phyloP scores from a whole-genome alignment of 2,797 vertebrate species.

The Anguilla obscura region DNA sequence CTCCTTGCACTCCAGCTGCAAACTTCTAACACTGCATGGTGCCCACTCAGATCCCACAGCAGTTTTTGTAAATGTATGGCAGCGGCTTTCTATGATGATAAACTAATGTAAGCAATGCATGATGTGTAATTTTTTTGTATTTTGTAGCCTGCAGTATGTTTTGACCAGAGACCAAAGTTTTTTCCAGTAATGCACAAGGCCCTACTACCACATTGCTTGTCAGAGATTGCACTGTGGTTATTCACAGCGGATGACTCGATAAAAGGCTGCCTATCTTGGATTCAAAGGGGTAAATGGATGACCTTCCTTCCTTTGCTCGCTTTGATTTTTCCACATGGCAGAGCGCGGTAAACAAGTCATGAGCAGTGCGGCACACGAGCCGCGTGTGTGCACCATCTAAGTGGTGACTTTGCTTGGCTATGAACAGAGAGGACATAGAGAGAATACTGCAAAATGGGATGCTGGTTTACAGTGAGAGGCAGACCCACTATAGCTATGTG shows the following conservation, averaged over 20 bases:
- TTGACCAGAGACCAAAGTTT: too few species aligned
- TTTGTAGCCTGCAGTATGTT: neutral
- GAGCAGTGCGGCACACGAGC: conserved; percentile 13
- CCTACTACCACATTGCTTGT: conserved; percentile 14
- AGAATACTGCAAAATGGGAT: conserved; percentile 41
- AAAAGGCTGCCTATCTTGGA: conserved; percentile 37
- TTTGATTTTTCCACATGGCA: conserved; percentile 35
- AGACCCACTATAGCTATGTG: conserved; percentile 38
- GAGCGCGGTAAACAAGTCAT: conserved; percentile 20
- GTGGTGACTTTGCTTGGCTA: conserved; percentile 36
- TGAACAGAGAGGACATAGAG: conserved; percentile 42
- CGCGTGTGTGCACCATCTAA: conserved; percentile 32
- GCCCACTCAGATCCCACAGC: neutral
- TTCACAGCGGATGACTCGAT: conserved; percentile 38
- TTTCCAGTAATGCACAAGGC: neutral
- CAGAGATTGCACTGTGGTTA: conserved; percentile 39
- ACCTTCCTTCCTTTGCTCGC: conserved; percentile 27
- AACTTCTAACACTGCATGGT: neutral
- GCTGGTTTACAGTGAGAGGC: conserved; percentile 40
- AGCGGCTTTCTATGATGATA: neutral
- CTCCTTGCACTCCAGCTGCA: neutral
- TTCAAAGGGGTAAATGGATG: conserved; percentile 40
- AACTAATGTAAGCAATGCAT: neutral
- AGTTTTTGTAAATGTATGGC: neutral
- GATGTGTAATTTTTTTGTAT: neutral